Base-by-base conservation (phyloP, 2,888 invertebrate species). In the Drosophila barbarae region DNA sequence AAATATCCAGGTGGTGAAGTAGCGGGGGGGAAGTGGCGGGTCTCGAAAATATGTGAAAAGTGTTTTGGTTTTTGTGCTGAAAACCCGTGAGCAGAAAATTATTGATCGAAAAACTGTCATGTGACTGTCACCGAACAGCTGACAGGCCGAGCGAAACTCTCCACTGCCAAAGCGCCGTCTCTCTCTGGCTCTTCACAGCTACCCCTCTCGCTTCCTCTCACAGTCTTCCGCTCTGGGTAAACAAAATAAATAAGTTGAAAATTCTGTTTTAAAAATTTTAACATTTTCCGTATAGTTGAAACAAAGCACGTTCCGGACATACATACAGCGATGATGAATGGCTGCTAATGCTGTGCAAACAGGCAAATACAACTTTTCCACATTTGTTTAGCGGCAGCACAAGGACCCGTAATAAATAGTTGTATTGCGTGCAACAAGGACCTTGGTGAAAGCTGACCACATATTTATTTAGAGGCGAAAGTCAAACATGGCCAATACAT, bases 101-200 rank as follows among this genome's bases (percentile, higher is more conserved):
- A 88, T 88, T 85, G 88, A 87, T 86, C 82, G 77, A 83, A 86
- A 86, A 81, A 73, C 86, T 87, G 88, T 89, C 89, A 89, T 89
- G 89, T 89, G 89, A 89, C 88, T 88, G 88, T 87, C 87, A 87
- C 38, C 79, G 79, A 89, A 89, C 89, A 89, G 89, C 89, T 89
- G 89, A 88, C 89, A 69, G 72, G 38, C 32, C 53, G 7, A 35
- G 35, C 18, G 35, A 15, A 77, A 76, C 57, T 84, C 82, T 80
- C 82, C 86, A 74, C 57, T n/a, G n/a, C 5, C 35, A 36, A 50
- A 30, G 52, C n/a, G 34, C 42, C 26, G 21, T 35, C 44, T n/a
- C 52, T 26, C 41, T 41, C 41, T 41, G 12, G n/a, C 5, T 26
- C 50, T 46, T 26, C 49, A 18, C 26, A 9, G 10, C 41, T 56